Base-by-base conservation (phyloP, 2,113 vertebrate genomes). In the Numida meleagris region DNA sequence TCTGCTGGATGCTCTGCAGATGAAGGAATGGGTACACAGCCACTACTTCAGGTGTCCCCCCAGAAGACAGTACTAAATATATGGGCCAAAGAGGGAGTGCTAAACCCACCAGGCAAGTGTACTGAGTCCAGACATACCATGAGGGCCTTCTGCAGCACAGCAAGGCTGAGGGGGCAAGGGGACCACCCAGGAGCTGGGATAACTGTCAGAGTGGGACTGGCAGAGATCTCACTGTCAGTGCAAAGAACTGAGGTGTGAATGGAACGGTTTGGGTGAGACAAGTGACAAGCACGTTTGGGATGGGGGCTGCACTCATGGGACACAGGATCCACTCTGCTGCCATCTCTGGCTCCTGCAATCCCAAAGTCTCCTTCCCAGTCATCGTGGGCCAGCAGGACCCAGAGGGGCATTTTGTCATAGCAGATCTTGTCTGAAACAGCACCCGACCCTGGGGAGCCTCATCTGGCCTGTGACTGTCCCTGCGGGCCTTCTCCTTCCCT, bases 361-460 rank as follows among this genome's bases (percentile, higher is more conserved):
- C 10, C 24, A 2, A 78, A 79, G 10, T 25, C 29, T 75, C 46
- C 34, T 58, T 68, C 4, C 12, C 72, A 1, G 1, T 42, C 17
- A 55, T 77, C 34, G 50, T 87, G 46, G 38, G 19, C 33, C 8
- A 3, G 29, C 9, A 51, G 45, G 7, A 18, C 58, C 14, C 58
- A 63, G 33, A 76, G 33, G 15, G 11, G 34, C 10, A 31, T 86
- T 83, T 88, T 34, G 53, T 25, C 5, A 36, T 13, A 38, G 16
- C 24, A 91, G 45, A 34, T 23, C 10, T 76, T n/a, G 14, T 73
- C 53, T 90, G 65, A 68, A 83, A 33, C 16, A 55, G 45, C 27
- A 14, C 45, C 63, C 31, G 55, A 67, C 42, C 45, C 24, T 62
- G 50, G 11, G 25, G 33, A 93, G 38, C 59, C 0, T 0, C n/a